These are phyloP conservation scores for Stomatorhinus ivindoensis DNA, from an alignment of 2,113 vertebrate genomes.

Conservation along the genomic window DNA sequence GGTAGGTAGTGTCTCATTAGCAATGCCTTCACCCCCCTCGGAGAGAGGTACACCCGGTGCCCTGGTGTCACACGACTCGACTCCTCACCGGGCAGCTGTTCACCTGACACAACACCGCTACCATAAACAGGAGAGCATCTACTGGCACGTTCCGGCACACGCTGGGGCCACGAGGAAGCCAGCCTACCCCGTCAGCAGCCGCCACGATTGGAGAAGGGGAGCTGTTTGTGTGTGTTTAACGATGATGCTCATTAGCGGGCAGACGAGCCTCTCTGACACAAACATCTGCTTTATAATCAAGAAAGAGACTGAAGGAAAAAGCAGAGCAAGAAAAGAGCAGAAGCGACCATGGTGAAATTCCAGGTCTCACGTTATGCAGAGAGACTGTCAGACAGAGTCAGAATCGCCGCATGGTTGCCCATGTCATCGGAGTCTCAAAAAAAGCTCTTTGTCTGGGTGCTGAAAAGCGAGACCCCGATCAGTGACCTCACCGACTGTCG, in stretches of 20 bases:
- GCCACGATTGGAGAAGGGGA: neutral
- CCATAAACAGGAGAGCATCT: neutral
- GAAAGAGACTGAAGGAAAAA: neutral
- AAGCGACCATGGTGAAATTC: neutral
- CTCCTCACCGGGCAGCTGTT: neutral
- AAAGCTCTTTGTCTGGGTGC: neutral
- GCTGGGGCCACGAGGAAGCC: neutral
- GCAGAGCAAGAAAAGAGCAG: neutral
- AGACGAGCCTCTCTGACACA: neutral
- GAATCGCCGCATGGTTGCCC: too few species aligned
- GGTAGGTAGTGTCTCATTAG: neutral
- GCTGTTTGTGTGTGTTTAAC: neutral
- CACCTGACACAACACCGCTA: neutral
- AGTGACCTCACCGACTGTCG: neutral
- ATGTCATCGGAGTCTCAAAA: too few species aligned
- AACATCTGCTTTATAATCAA: conserved; percentile 13
- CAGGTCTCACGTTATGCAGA: neutral
- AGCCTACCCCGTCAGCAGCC: neutral
- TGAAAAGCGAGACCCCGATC: neutral
- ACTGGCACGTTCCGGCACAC: neutral
- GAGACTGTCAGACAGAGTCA: neutral
- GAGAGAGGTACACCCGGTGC: neutral
- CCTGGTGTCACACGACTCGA: neutral
- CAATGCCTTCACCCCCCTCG: neutral
- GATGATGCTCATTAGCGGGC: neutral